phyloP scores from a whole-genome alignment of 2,797 vertebrate genomes.

The Sebastiscus albofasciatus region DNA sequence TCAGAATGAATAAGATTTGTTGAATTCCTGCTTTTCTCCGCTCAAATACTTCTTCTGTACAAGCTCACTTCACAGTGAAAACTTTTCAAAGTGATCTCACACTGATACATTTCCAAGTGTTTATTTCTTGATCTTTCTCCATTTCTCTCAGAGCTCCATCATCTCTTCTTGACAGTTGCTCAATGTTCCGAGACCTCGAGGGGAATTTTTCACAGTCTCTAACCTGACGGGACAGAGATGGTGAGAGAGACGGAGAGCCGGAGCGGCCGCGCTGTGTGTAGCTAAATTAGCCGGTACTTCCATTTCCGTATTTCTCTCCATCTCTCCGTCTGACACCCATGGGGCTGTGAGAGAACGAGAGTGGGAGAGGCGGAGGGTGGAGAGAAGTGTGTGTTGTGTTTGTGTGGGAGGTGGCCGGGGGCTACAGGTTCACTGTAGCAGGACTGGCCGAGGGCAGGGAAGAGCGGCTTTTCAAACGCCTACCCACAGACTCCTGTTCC shows the following conservation, averaged over 20 bases:
- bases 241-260: background rate
- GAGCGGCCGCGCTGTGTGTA: background rate
- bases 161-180: conserved; percentile 22
- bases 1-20: background rate
- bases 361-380: conserved; percentile 33
- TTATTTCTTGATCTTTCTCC: background rate
- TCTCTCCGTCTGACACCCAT: conserved; percentile 17
- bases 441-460: conserved; percentile 56
- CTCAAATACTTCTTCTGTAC: background rate
- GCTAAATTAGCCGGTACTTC: conserved; percentile 4
- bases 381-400: conserved; percentile 33
- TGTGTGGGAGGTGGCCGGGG: conserved; percentile 69
- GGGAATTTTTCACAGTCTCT: background rate
- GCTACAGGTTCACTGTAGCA: conserved; percentile 54
- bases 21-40: background rate
- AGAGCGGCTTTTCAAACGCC: conserved; percentile 67
- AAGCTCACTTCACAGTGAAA: background rate
- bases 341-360: conserved; percentile 19
- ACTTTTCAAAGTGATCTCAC: conserved; percentile 2
- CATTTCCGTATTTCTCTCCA: conserved; percentile 6
- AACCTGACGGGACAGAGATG: conserved; percentile 1
- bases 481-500: conserved; percentile 55
- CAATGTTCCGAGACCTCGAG: background rate
- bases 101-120: background rate
- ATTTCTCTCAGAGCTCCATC: conserved; percentile 15